Conservation (phyloP, 2,888 invertebrate genomes). For the Lumbricus terrestris region DNA sequence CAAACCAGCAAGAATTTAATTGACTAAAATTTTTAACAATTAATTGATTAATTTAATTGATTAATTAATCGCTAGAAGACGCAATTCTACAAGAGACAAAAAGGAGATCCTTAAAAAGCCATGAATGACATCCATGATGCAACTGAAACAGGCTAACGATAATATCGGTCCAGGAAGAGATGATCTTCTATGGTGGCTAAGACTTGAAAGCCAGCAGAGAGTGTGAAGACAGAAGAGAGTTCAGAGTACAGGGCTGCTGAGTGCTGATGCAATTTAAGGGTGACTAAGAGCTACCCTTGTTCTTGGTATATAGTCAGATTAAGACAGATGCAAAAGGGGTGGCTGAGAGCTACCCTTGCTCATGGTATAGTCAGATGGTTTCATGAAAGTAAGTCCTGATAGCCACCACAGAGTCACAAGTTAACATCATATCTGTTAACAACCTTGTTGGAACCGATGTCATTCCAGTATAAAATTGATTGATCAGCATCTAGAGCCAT, state of each 20-base stretch:
- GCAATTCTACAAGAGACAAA: too few species aligned
- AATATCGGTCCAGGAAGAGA: too few species aligned
- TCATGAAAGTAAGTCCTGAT: background rate
- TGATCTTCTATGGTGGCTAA: too few species aligned
- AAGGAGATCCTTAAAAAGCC: too few species aligned
- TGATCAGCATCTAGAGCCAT: conserved; percentile 76
- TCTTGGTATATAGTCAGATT: background rate
- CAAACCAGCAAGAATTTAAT: too few species aligned
- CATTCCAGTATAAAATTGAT: conserved; percentile 83
- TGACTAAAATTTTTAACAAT: too few species aligned
- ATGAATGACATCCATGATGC: too few species aligned
- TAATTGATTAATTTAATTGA: too few species aligned
- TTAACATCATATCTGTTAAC: background rate
- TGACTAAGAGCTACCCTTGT: background rate
- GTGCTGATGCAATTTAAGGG: too few species aligned
- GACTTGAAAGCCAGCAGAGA: background rate
- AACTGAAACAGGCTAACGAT: too few species aligned
- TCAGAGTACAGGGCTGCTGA: background rate
- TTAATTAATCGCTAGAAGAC: too few species aligned
- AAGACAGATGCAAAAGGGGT: background rate
- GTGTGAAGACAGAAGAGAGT: background rate
- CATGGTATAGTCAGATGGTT: background rate
- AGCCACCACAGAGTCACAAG: background rate
- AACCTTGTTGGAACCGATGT: conserved; percentile 36
- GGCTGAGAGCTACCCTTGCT: background rate